Conservation (phyloP, 1,140 invertebrate species). For the Steinernema feltiae region DNA sequence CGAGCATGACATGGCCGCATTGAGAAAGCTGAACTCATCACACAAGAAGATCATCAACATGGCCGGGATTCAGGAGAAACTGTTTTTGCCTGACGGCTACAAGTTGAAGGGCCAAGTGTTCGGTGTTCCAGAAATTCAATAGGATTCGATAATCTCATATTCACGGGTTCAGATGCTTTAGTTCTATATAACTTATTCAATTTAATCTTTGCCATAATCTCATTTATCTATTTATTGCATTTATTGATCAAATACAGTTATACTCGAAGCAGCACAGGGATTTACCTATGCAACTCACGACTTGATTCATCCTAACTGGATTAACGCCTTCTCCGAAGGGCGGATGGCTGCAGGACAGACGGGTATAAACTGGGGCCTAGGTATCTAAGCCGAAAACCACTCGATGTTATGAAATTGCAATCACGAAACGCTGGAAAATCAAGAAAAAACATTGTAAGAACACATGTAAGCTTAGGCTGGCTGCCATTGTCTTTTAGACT, state of each 20-base stretch:
- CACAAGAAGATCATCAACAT: conserved; percentile 54
- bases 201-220: not conserved
- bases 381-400: not conserved
- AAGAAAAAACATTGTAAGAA: too few relatives aligned
- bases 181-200: not conserved
- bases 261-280: too few relatives aligned
- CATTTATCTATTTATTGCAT: not conserved
- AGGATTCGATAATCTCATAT: not conserved
- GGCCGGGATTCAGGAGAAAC: conserved; percentile 56
- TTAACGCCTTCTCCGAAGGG: not conserved
- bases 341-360: not conserved
- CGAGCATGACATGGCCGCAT: not conserved
- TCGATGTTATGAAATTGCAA: too few relatives aligned
- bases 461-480: too few relatives aligned
- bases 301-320: too few relatives aligned
- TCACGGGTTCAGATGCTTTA: not conserved
- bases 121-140: conserved; percentile 19
- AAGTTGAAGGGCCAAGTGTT: conserved; percentile 47
- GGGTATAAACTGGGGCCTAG: not conserved
- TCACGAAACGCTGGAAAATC: too few relatives aligned
- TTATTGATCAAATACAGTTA: not conserved
- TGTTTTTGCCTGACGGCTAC: conserved; percentile 59
- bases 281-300: too few relatives aligned
- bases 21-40: not conserved
- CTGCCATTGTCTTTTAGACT: too few relatives aligned